phyloP scores from a whole-genome alignment of 1,140 invertebrate species.

The Panulirus ornatus region DNA sequence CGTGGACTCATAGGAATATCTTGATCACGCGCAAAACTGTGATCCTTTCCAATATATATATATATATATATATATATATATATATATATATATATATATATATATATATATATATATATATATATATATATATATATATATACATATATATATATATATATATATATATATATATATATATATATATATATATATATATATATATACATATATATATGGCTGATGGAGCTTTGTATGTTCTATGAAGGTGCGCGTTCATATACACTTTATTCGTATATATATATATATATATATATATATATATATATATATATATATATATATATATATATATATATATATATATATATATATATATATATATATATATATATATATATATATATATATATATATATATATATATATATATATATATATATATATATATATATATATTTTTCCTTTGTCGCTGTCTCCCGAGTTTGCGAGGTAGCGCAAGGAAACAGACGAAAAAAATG shows the following conservation, averaged over 20 bases:
- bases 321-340: slow-evolving; percentile 14
- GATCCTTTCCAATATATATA: too few relatives aligned
- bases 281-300: slow-evolving; percentile 14
- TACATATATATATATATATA: not conserved
- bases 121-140: slow-evolving; percentile 14
- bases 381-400: slow-evolving; percentile 14
- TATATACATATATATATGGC: too few relatives aligned
- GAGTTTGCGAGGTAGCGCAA: too few relatives aligned
- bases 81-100: slow-evolving; percentile 14
- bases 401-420: slow-evolving; percentile 11
- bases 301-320: slow-evolving; percentile 14
- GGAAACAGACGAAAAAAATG: too few relatives aligned
- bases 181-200: not conserved
- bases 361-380: slow-evolving; percentile 14
- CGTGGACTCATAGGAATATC: too few relatives aligned
- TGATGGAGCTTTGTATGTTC: too few relatives aligned
- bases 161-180: not conserved
- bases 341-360: slow-evolving; percentile 14
- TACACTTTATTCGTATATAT: too few relatives aligned
- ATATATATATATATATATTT: too few relatives aligned
- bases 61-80: not conserved
- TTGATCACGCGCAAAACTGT: too few relatives aligned
- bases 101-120: slow-evolving; percentile 14
- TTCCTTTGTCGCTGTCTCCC: too few relatives aligned
- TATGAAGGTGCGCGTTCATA: too few relatives aligned